These are phyloP conservation scores for Fukomys damarensis DNA, from an alignment of 2,113 vertebrate genomes.

Conservation along the genomic window DNA sequence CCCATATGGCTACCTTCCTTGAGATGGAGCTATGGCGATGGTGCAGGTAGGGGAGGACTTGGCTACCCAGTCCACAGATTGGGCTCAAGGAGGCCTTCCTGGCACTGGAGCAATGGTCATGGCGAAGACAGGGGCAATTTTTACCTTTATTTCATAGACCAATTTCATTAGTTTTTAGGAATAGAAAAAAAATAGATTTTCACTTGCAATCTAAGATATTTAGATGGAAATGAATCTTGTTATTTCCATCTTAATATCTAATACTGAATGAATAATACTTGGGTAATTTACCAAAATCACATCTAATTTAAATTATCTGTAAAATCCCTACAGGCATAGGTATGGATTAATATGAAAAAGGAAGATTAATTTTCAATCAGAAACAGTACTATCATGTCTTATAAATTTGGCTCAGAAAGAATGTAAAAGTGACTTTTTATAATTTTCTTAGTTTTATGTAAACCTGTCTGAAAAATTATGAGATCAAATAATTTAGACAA, in stretches of 20 bases:
- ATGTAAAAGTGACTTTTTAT: background rate
- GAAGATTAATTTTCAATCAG: slow-evolving; percentile 47
- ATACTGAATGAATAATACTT: slow-evolving; percentile 50
- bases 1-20: too few relatives aligned
- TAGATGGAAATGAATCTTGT: background rate
- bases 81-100: too few relatives aligned
- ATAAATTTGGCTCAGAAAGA: background rate
- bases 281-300: background rate
- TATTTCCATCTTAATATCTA: background rate
- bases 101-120: too few relatives aligned
- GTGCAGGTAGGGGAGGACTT: too few relatives aligned
- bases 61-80: too few relatives aligned
- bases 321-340: slow-evolving; percentile 1
- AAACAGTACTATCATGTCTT: background rate
- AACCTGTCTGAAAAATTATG: background rate
- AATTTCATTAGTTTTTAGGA: background rate
- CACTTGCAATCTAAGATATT: background rate
- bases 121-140: too few relatives aligned
- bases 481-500: background rate
- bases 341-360: background rate
- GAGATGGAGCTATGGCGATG: too few relatives aligned
- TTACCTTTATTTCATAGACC: background rate
- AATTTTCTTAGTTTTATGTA: slow-evolving; percentile 3
- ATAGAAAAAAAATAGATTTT: background rate
- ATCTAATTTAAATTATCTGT: background rate